Evolutionary conservation across 1,140 invertebrate genomes (phyloP).

Genomic region (Procambarus virginalis): DNA sequence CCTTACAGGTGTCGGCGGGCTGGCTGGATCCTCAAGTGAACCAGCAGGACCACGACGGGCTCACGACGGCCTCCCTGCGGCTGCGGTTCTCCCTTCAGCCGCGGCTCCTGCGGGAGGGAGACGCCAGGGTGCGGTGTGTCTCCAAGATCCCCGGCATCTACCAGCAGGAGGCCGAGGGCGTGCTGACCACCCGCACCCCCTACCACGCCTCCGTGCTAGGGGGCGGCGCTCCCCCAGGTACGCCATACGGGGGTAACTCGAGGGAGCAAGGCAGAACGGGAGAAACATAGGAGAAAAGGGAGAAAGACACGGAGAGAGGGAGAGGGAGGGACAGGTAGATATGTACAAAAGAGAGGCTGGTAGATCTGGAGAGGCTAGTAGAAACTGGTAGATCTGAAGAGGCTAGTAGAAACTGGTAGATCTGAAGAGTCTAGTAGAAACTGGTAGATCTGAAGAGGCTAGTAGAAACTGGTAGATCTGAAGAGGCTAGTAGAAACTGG

Average conservation of each 20-base stretch:
- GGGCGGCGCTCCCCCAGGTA: conserved; percentile 1
- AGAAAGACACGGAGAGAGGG: neutral
- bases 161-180: neutral
- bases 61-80: conserved; percentile 43
- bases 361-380: neutral
- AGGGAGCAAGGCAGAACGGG: too few species aligned
- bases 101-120: conserved; percentile 26
- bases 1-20: conserved; percentile 1
- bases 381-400: neutral
- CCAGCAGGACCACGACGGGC: conserved; percentile 11
- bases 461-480: neutral
- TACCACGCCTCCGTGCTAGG: conserved; percentile 34
- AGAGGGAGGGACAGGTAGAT: neutral
- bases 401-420: neutral
- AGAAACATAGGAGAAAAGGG: neutral
- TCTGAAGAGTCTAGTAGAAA: too few species aligned
- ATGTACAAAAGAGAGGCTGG: neutral
- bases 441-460: neutral
- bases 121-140: neutral
- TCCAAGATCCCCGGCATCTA: neutral
- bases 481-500: too few species aligned
- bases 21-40: conserved; percentile 39
- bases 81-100: conserved; percentile 45
- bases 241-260: neutral
- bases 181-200: conserved; percentile 11